Evolutionary conservation across 1,140 invertebrate genomes (phyloP), one percentile per base, ranked within the genome.

Genomic region (Cherax quadricarinatus): DNA sequence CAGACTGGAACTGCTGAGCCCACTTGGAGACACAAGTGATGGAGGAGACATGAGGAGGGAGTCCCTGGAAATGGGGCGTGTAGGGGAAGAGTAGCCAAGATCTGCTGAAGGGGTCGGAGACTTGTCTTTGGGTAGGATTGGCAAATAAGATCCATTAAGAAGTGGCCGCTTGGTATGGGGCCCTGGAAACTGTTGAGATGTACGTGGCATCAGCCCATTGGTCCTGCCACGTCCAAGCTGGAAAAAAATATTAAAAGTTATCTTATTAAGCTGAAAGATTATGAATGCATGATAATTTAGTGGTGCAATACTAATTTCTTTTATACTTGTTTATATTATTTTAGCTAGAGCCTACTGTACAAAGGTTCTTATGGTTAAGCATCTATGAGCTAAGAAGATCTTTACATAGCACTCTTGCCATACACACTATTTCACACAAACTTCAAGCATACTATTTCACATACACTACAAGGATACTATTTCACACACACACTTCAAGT

Each of bases 41-140:
- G 94, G 89, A 4, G 92, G 91, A 16, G 90, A 93, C 92, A 93
- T 87, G 87, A 85, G 87, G 24, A 87, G 62, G 41, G 86, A 83
- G 41, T 91, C 93, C 57, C 89, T 82, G 18, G 92, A 91, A 51
- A 91, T 88, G 48, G 93, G 89, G 30, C 86, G 85, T 16, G 93
- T 92, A 2, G 93, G 93, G 1, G 93, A 93, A 3, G 93, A 93
- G 79, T 93, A 93, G 16, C 93, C 92, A 16, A 94, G 86, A 41
- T 93, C 93, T 53, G 92, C 78, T 18, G 90, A 91, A 18, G 92
- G 92, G 16, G 93, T 93, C 41, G 93, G 93, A 51, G 96, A 96
- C 75, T 95, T 96, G 94, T 97, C 97, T 94, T 96, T 97, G 2
- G 97, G 97, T 86, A 97, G 95, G 93, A 97, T 97, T 51, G 97